Conservation (phyloP, 92 coral and sea anemone genomes). For the Hydrozoanthus gracilis region DNA sequence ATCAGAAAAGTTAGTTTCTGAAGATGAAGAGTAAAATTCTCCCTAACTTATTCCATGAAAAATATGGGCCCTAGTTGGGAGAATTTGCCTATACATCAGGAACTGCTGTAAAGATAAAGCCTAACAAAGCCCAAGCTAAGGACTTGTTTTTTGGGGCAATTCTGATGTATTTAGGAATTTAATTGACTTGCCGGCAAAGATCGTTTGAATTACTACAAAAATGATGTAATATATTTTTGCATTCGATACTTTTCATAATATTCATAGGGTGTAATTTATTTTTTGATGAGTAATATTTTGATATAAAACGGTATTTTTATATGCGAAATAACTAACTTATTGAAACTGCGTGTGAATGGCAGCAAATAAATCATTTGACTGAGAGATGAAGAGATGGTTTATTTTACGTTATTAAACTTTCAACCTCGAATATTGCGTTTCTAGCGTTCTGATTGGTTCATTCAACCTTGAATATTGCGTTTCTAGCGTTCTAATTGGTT, state of each 20-base stretch:
- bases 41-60: too few species aligned
- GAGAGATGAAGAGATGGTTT: neutral
- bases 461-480: too few species aligned
- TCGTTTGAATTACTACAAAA: neutral
- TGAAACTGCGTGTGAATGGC: constrained; percentile 28
- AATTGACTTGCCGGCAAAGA: neutral
- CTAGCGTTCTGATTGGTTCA: too few species aligned
- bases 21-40: too few species aligned
- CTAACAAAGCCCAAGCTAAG: too few species aligned
- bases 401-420: neutral
- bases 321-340: constrained; percentile 44
- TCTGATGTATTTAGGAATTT: neutral
- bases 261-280: constrained; percentile 45
- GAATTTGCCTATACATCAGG: too few species aligned
- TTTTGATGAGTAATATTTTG: constrained; percentile 22
- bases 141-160: too few species aligned
- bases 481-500: too few species aligned
- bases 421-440: too few species aligned
- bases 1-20: too few species aligned
- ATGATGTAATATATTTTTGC: constrained; percentile 44
- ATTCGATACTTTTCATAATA: constrained; percentile 4
- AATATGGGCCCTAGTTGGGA: too few species aligned
- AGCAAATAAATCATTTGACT: neutral
- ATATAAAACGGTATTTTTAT: constrained; percentile 32
- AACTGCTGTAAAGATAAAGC: too few species aligned